These are phyloP conservation scores for Microcaecilia unicolor DNA, from an alignment of 2,797 vertebrate genomes.

Conservation along the genomic window DNA sequence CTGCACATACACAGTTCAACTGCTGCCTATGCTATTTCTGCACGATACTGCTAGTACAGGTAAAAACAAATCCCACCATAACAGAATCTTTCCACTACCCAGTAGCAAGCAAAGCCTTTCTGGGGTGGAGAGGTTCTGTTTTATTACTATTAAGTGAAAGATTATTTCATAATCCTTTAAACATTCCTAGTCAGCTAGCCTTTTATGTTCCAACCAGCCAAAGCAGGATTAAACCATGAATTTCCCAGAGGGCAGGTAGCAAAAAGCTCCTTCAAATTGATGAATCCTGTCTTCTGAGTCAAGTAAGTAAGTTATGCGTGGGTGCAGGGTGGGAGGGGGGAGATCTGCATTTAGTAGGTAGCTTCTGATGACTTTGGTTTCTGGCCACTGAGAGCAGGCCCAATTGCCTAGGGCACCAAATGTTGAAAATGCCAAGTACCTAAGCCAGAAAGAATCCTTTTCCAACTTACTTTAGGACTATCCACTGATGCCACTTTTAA, in stretches of 20 bases:
- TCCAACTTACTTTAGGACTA: too few species aligned
- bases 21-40: too few species aligned
- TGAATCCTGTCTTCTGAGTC: background rate
- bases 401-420: too few species aligned
- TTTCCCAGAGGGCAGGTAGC: slow-evolving; percentile 1
- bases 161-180: slow-evolving; percentile 26
- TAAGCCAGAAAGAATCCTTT: too few species aligned
- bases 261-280: background rate
- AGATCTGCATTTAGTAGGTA: background rate
- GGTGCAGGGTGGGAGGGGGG: background rate
- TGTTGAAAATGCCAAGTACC: too few species aligned
- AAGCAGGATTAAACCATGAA: slow-evolving; percentile 14
- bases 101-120: slow-evolving; percentile 12
- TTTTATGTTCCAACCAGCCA: slow-evolving; percentile 11
- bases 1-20: too few species aligned
- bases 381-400: too few species aligned
- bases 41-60: background rate
- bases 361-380: too few species aligned
- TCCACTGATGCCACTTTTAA: too few species aligned
- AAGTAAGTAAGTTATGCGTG: background rate
- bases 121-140: slow-evolving; percentile 20
- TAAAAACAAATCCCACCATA: slow-evolving; percentile 9
- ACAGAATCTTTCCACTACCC: slow-evolving; percentile 12
- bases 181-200: slow-evolving; percentile 14
- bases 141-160: slow-evolving; percentile 21